phyloP scores from a whole-genome alignment of 2,797 vertebrate species.

The Microctenopoma stevenorrisi region DNA sequence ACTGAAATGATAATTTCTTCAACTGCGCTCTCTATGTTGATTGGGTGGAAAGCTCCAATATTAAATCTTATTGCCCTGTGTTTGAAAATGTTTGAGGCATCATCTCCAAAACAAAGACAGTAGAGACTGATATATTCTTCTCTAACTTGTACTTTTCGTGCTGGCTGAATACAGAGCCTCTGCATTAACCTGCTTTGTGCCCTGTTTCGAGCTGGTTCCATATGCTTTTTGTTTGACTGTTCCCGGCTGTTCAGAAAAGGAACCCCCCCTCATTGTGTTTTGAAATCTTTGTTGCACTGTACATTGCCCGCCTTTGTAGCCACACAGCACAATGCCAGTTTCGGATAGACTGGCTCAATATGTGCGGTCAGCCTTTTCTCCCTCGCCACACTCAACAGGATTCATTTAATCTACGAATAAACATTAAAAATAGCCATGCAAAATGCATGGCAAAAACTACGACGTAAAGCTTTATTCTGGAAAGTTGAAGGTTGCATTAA shows the following conservation, averaged over 20 bases:
- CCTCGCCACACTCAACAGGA: conserved; percentile 28
- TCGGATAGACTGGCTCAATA: conserved; percentile 71
- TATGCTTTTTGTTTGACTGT: conserved; percentile 70
- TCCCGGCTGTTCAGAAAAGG: conserved; percentile 67
- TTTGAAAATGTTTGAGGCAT: conserved; percentile 9
- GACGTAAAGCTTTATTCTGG: conserved; percentile 56
- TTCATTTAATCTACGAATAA: conserved; percentile 40
- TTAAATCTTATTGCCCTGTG: not conserved
- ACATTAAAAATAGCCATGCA: conserved; percentile 67
- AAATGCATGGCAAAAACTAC: conserved; percentile 33
- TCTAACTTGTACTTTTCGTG: conserved; percentile 31
- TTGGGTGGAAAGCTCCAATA: not conserved
- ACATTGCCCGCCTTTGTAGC: conserved; percentile 77
- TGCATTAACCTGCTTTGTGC: conserved; percentile 49
- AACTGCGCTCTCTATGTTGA: not conserved
- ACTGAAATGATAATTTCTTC: not conserved
- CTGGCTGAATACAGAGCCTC: conserved; percentile 34
- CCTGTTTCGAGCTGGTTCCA: conserved; percentile 73
- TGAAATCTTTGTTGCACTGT: conserved; percentile 80
- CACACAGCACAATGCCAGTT: conserved; percentile 71
- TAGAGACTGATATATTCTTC: conserved; percentile 19
- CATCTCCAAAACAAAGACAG: conserved; percentile 22
- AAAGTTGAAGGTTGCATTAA: conserved; percentile 49
- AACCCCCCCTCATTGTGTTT: conserved; percentile 73
- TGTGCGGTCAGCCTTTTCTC: conserved; percentile 74